Conservation (phyloP, 1,140 invertebrate species). For the Drosophila pandora region DNA sequence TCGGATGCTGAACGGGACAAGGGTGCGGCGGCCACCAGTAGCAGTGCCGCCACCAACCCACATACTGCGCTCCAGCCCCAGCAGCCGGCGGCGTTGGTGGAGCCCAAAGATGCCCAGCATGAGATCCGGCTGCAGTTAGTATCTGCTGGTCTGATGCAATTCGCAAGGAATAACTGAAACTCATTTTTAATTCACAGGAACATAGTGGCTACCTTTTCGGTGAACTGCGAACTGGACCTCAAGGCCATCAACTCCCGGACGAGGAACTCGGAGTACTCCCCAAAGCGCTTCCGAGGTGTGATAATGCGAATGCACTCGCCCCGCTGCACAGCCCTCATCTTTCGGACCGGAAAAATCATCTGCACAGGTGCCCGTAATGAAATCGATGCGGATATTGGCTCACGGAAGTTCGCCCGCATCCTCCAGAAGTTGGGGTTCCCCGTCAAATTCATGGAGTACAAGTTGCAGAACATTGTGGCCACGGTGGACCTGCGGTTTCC, state of each 20-base stretch:
- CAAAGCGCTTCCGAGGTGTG: slow-evolving; percentile 98
- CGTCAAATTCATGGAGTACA: slow-evolving; percentile 98
- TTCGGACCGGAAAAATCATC: slow-evolving; percentile 99
- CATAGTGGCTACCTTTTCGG: slow-evolving; percentile 97
- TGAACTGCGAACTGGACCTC: slow-evolving; percentile 94
- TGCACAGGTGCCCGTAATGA: slow-evolving; percentile 99
- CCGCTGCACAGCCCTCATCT: slow-evolving; percentile 98
- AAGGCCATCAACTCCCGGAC: slow-evolving; percentile 97
- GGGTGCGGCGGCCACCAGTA: slow-evolving; percentile 23
- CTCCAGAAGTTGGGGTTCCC: slow-evolving; percentile 98
- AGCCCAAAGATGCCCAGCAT: slow-evolving; percentile 80
- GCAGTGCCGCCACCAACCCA: slow-evolving; percentile 50
- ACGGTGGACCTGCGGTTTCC: slow-evolving; percentile 99
- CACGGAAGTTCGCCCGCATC: slow-evolving; percentile 98
- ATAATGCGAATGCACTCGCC: slow-evolving; percentile 99
- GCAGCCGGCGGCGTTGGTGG: slow-evolving; percentile 54
- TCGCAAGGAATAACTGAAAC: background rate
- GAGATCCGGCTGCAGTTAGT: slow-evolving; percentile 84
- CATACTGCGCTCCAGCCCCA: slow-evolving; percentile 71
- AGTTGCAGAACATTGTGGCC: slow-evolving; percentile 99
- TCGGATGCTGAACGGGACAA: slow-evolving; percentile 50
- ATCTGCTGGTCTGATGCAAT: background rate
- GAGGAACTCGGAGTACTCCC: slow-evolving; percentile 99
- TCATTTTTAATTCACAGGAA: slow-evolving; percentile 87
- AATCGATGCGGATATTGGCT: slow-evolving; percentile 95